These are phyloP conservation scores for Teleiodes luculella DNA, from an alignment of 2,888 invertebrate species.

Conservation along the genomic window DNA sequence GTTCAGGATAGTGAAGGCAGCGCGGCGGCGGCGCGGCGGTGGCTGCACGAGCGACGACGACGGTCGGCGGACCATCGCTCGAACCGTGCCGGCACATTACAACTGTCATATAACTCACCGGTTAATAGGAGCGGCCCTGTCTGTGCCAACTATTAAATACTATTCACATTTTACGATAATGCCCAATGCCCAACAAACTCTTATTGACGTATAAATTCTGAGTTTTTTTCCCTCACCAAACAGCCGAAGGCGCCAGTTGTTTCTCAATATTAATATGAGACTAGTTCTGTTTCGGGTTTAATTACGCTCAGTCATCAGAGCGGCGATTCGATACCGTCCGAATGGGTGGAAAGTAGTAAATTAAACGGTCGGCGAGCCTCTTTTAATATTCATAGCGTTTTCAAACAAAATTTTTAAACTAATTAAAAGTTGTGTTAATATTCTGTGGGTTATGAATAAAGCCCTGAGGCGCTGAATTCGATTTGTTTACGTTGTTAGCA, in stretches of 20 bases:
- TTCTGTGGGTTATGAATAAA: constrained; percentile 42
- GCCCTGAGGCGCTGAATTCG: constrained; percentile 37
- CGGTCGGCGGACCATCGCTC: neutral
- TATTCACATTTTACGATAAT: constrained; percentile 73
- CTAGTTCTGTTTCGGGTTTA: constrained; percentile 68
- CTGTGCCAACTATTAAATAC: constrained; percentile 73
- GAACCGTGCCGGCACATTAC: constrained; percentile 38
- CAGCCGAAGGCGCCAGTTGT: constrained; percentile 72
- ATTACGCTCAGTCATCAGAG: constrained; percentile 54
- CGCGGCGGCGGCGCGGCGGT: neutral
- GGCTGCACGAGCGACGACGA: neutral
- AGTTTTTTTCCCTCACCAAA: constrained; percentile 47
- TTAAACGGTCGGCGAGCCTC: constrained; percentile 65
- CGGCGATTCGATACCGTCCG: constrained; percentile 39
- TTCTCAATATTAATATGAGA: constrained; percentile 65
- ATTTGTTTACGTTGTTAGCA: constrained; percentile 45
- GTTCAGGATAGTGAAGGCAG: neutral
- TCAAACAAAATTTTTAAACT: constrained; percentile 72
- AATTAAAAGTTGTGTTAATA: constrained; percentile 70
- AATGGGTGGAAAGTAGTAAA: constrained; percentile 62
- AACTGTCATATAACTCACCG: constrained; percentile 69
- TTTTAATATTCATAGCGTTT: constrained; percentile 75
- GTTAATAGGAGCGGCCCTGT: constrained; percentile 71
- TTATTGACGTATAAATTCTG: constrained; percentile 73
- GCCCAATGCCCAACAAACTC: constrained; percentile 65